phyloP scores from a whole-genome alignment of 2,113 vertebrate genomes.

The Prolemur simus region DNA sequence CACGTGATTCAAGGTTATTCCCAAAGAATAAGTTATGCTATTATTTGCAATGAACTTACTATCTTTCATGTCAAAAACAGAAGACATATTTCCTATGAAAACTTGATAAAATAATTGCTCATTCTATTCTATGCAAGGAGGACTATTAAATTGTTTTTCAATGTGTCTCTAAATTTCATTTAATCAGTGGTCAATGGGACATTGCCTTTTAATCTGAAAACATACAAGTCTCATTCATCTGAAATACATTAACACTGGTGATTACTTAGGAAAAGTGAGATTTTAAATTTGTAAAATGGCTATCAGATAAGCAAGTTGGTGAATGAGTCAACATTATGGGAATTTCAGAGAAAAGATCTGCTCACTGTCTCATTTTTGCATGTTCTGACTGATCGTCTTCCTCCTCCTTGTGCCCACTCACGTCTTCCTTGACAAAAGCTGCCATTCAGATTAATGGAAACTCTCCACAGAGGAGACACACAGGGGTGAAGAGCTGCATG shows the following conservation, averaged over 20 bases:
- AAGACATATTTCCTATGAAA: conserved; percentile 33
- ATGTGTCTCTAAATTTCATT: not conserved
- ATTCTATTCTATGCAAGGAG: conserved; percentile 12
- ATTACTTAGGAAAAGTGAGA: conserved; percentile 51
- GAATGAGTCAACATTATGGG: not conserved
- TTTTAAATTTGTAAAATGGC: conserved; percentile 61
- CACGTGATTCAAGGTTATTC: not conserved
- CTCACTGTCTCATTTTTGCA: not conserved
- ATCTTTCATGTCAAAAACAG: conserved; percentile 30
- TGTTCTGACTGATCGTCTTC: not conserved
- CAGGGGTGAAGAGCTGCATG: not conserved
- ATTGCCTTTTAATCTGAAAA: conserved; percentile 39
- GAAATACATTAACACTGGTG: conserved; percentile 56
- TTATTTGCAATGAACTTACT: not conserved
- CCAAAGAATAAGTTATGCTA: not conserved
- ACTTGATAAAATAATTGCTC: conserved; percentile 15
- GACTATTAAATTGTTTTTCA: conserved; percentile 40
- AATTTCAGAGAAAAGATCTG: not conserved
- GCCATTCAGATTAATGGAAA: not conserved
- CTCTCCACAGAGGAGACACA: not conserved
- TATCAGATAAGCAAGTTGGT: conserved; percentile 42
- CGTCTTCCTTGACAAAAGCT: conserved; percentile 5
- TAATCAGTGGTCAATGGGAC: conserved; percentile 14
- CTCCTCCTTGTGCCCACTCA: not conserved
- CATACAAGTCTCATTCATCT: conserved; percentile 58